Evolutionary conservation across 2,888 invertebrate genomes (phyloP), one percentile per base, ranked within the genome.

Genomic region (Sinotaia quadrata): DNA sequence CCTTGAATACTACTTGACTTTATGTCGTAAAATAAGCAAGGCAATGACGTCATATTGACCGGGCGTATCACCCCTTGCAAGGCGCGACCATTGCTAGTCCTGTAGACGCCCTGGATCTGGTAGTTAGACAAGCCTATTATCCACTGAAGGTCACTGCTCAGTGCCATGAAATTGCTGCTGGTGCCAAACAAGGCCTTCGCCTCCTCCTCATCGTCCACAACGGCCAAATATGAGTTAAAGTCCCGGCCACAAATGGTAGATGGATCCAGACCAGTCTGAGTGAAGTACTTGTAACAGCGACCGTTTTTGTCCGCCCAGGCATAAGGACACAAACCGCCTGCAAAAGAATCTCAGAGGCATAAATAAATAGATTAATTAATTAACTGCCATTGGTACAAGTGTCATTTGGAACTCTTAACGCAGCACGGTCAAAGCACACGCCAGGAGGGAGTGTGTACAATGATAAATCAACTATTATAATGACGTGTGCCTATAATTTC

Each of bases 1-100:
- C 24, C 15, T 5, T n/a, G 21, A 7, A 58, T 2, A 4, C 15
- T 3, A 21, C 21, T 4, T 34, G 33, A 18, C n/a, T 3, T 33
- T 8, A 4, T n/a, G 57, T 57, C 34, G 34, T 8, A 31, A 10
- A n/a, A 10, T 10, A 54, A 2, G 54, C 54, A 54, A 2, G 2
- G 27, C 24, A 18, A 15, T 4, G 1, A 10, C 5, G 8, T 27
- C 5, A 36, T 4, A 0, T 8, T 12, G 33, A 18, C 21, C 18
- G 31, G 36, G 5, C 15, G 7, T 15, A 4, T 2, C 37, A 58
- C 8, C 1, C 58, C 58, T 21, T 37, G 18, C 21, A 37, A 1
- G 4, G 37, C 37, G 4, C 58, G 58, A 8, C 58, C 58, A 27
- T 36, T 58, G 41, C 37, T 58, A 15, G 34, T 58, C 7, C 58